phyloP scores from a whole-genome alignment of 2,888 invertebrate genomes.

The Lithophane ornitopus region DNA sequence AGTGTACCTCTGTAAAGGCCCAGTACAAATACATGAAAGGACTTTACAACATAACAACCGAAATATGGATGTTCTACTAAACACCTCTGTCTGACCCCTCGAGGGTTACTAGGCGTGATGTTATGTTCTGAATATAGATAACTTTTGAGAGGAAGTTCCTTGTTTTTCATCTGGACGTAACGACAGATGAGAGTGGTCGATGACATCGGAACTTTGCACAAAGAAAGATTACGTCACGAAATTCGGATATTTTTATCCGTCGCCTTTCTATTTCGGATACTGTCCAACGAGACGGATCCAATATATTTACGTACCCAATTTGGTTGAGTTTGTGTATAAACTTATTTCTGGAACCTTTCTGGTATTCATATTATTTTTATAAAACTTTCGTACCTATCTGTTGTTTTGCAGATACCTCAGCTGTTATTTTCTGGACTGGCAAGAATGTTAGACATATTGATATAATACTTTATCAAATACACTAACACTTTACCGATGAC shows the following conservation, averaged over 20 bases:
- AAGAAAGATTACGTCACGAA: conserved; percentile 53
- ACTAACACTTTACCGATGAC: no score
- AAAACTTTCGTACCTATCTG: not conserved
- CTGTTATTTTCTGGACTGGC: not conserved
- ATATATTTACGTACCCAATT: conserved; percentile 50
- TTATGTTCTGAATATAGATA: conserved; percentile 16
- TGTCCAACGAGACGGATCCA: conserved; percentile 34
- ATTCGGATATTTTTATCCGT: conserved; percentile 42
- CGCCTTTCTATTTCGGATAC: conserved; percentile 28
- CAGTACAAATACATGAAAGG: no score
- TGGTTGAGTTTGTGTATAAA: conserved; percentile 35
- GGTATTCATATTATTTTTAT: conserved; percentile 16
- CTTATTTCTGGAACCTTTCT: conserved; percentile 20
- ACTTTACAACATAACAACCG: not conserved
- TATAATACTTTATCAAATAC: no score
- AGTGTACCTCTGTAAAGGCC: no score
- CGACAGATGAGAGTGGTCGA: conserved; percentile 36
- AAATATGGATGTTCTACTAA: not conserved
- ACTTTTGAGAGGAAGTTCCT: conserved; percentile 7
- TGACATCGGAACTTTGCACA: conserved; percentile 52
- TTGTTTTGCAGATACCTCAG: conserved; percentile 5
- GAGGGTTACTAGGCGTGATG: not conserved
- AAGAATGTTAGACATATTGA: no score
- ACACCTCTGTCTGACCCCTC: not conserved
- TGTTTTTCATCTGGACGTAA: conserved; percentile 35